Evolutionary conservation across 2,888 invertebrate genomes (phyloP).

Genomic region (Cephus sareptanus): DNA sequence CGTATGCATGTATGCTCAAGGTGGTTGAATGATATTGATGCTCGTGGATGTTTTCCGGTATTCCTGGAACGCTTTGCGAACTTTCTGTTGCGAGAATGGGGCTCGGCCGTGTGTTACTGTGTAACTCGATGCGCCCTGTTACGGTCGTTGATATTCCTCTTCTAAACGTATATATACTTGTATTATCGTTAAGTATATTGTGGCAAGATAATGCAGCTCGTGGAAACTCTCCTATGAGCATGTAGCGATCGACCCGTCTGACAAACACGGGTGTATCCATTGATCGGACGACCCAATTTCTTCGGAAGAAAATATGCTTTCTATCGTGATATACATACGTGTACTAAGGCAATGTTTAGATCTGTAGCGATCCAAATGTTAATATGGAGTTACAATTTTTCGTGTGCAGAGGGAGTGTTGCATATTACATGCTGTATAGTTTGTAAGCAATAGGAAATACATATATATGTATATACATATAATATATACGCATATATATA

Average conservation of each 20-base stretch:
- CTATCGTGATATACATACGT: constrained; percentile 10
- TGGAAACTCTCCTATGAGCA: constrained; percentile 23
- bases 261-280: neutral
- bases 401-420: constrained; percentile 18
- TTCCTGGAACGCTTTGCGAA: neutral
- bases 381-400: constrained; percentile 7
- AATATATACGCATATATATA: constrained; percentile 8
- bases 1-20: neutral
- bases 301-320: neutral
- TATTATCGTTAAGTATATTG: constrained; percentile 43
- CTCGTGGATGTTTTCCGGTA: neutral
- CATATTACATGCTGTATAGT: constrained; percentile 10
- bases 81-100: neutral
- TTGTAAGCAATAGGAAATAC: neutral
- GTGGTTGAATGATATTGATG: neutral
- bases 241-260: neutral
- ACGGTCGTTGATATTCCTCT: constrained; percentile 37
- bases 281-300: neutral
- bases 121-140: neutral
- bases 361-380: constrained; percentile 15
- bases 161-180: constrained; percentile 36
- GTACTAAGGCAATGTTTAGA: constrained; percentile 14
- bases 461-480: neutral
- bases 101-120: neutral
- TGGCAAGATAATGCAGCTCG: constrained; percentile 44